Evolutionary conservation across 2,113 vertebrate genomes (phyloP), one percentile per base, ranked within the genome.

Genomic region (Mus musculus): DNA sequence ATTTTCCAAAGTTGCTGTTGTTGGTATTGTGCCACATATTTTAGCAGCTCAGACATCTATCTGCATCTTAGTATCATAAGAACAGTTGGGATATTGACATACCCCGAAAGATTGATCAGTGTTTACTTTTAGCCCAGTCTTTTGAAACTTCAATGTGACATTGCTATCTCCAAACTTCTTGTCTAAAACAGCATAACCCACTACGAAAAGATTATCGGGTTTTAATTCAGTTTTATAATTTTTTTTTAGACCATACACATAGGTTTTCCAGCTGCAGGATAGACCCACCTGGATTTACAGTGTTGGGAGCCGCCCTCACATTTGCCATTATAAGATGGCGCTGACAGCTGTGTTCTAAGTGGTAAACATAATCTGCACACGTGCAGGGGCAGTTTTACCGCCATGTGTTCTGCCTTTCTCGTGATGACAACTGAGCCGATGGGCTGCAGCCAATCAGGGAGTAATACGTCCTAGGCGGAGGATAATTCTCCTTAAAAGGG

Each of bases 1-100:
- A 95, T 78, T 96, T 94, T 39, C 19, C 56, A 52, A 75, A 89
- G 56, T 86, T 82, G 59, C 76, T 59, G 65, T 59, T 49, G 5
- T 96, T 91, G 54, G 19, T 80, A 72, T 49, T 81, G 24, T 63
- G 36, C n/a, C 86, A 96, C n/a, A 59, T 75, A 76, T 80, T 92
- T 85, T 59, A 80, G 86, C 81, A 92, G 22, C 20, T 59, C 12
- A 46, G 73, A 69, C 11, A 3, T 30, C 17, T 36, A 26, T 56
- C 24, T 95, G 28, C 28, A 85, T 88, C 49, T 52, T 42, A 80
- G 61, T 1, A 75, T 67, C 67, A 84, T 22, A 61, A 46, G 90
- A 81, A 1, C 78, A 73, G 75, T 75, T 94, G 20, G 88, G 92
- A 92, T 91, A 90, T 42, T 88, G 81, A 3, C 73, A 65, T 87